Base-by-base conservation (phyloP, 1,140 invertebrate genomes). In the Acromyrmex echinatior region DNA sequence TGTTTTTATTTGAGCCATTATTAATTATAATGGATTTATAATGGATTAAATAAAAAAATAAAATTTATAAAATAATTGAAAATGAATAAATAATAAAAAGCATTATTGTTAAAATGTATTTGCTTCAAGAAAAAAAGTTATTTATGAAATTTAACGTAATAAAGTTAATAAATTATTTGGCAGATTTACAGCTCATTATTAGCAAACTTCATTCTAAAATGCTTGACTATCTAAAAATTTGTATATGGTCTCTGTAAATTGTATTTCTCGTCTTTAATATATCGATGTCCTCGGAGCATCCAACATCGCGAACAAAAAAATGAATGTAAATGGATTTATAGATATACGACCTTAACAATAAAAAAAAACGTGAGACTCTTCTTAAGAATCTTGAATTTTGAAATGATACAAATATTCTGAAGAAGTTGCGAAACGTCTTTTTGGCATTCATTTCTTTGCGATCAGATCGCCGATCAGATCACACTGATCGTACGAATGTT, bases 191-290 rank as follows among this genome's bases (percentile, higher is more conserved):
- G 25, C 6, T 31, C 35, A 49, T 79, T 2, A 81, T 70, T 80
- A 70, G 21, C 7, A 2, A 31, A 39, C 5, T 3, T 81, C n/a
- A 21, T n/a, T 2, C n/a, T 53, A 12, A 70, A 58, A 53, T 16
- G 39, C 3, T 49, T 63, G 31, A 16, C 5, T n/a, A 14, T 80
- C 35, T 70, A 70, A 81, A 81, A 70, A 56, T 9, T 70, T 14
- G n/a, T 45, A 66, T 31, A 70, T 70, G n/a, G 7, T 68, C 14
- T 12, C 9, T 12, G 2, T 56, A 35, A 80, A 71, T 60, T 70
- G 14, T 18, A 70, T 70, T 18, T 35, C 35, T 53, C 7, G 10
- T 77, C 62, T 88, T 90, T 28, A 16, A 35, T 18, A 9, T 16
- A 16, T 28, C 18, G 18, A 14, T 58, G 74, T 1, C 74, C 74